A percentile compares a stretch with the other conserved stretches of the same genome.
Evolutionary conservation across 2,113 vertebrate genomes (phyloP).

Genomic region (Mesitornis unicolor): DNA sequence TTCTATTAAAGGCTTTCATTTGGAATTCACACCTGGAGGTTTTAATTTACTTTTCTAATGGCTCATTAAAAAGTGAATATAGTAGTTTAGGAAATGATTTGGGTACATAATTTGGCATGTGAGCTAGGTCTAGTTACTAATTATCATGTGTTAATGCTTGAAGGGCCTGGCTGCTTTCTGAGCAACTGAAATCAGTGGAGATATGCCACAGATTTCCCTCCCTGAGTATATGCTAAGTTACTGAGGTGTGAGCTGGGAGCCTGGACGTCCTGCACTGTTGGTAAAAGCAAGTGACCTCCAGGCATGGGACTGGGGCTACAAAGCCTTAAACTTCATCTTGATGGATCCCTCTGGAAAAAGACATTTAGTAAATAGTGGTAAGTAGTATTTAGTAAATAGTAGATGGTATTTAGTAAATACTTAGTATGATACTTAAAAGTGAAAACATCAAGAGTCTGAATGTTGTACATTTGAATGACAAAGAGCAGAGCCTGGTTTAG

Average conservation of each 20-base stretch:
- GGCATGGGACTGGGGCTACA: neutral
- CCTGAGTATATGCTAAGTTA: too few species aligned
- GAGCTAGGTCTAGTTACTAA: neutral
- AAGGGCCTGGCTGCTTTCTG: neutral
- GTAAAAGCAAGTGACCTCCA: neutral
- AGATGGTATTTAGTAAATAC: neutral
- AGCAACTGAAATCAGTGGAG: neutral
- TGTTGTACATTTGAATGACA: neutral
- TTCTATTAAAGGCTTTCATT: neutral
- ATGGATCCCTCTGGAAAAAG: neutral
- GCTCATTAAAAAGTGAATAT: neutral
- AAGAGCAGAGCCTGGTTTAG: neutral
- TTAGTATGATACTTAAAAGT: neutral
- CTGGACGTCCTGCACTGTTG: fast-evolving
- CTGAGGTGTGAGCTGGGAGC: neutral
- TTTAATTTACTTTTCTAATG: constrained; percentile 10
- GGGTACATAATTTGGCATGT: neutral
- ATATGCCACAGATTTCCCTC: neutral
- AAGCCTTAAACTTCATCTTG: neutral
- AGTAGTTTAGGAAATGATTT: neutral
- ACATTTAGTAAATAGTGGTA: neutral
- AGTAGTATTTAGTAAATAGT: neutral
- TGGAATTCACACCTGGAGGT: constrained; percentile 16
- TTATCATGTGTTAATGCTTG: neutral
- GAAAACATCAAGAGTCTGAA: neutral